Conservation (phyloP, 2,113 vertebrate genomes). For the Formicarius rufipectus region DNA sequence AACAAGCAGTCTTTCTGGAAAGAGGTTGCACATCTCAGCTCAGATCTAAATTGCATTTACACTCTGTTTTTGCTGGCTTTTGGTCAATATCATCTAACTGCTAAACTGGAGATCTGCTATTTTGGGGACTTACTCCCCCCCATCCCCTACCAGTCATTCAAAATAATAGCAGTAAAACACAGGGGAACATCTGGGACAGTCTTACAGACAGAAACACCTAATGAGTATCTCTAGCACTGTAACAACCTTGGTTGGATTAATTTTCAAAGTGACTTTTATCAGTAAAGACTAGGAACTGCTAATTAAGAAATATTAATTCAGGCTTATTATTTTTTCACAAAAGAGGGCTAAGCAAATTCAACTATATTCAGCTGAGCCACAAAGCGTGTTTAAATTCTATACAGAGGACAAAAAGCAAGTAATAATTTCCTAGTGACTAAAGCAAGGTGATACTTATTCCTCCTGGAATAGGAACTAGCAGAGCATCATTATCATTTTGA, state of each 20-base stretch:
- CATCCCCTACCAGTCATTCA: neutral
- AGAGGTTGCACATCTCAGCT: neutral
- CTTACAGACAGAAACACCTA: neutral
- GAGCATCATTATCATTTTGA: neutral
- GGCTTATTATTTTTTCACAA: conserved; percentile 10
- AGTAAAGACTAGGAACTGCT: neutral
- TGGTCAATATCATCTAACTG: neutral
- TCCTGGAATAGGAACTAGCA: conserved; percentile 3
- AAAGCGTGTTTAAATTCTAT: neutral
- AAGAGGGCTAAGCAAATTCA: neutral
- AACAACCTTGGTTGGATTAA: neutral
- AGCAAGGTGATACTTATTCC: neutral
- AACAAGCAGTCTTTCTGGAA: neutral
- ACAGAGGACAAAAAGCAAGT: conserved; percentile 14
- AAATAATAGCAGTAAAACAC: neutral
- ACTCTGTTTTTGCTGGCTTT: neutral
- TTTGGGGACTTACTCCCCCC: neutral
- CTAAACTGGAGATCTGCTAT: neutral
- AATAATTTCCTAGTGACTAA: neutral
- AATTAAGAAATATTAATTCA: conserved; percentile 51
- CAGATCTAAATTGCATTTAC: neutral
- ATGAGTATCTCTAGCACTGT: neutral
- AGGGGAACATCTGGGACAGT: neutral
- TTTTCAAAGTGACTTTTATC: conserved; percentile 41
- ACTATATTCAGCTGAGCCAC: neutral